Conservation (phyloP, 2,888 invertebrate species). For the Spilosoma lubricipeda region DNA sequence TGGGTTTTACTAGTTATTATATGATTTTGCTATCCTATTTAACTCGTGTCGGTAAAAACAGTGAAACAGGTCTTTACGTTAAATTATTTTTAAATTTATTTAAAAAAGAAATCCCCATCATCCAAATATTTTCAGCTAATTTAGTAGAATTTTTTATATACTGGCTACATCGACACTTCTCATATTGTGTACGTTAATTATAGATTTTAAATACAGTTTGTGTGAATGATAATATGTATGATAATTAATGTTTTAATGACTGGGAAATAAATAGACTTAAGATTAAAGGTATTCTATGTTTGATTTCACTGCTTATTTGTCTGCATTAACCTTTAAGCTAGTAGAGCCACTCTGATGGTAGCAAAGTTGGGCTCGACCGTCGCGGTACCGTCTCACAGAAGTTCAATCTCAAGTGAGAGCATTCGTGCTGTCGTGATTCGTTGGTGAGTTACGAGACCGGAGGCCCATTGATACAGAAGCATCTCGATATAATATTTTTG, state of each 20-base stretch:
- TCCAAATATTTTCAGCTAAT: not conserved
- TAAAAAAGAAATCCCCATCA: not conserved
- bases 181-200: not conserved
- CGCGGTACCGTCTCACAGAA: too few species aligned
- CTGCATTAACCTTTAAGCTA: too few species aligned
- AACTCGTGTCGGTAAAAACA: not conserved
- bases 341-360: too few species aligned
- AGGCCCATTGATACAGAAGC: too few species aligned
- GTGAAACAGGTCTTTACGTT: not conserved
- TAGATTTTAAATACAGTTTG: slow-evolving; percentile 26
- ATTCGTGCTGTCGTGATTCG: too few species aligned
- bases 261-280: slow-evolving; percentile 47
- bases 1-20: not conserved
- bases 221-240: slow-evolving; percentile 37
- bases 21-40: not conserved
- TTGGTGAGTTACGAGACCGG: too few species aligned
- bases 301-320: not conserved
- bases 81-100: not conserved
- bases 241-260: slow-evolving; percentile 47
- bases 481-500: too few species aligned
- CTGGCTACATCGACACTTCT: not conserved
- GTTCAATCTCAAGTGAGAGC: too few species aligned
- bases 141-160: not conserved
- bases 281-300: slow-evolving; percentile 11
- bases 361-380: too few species aligned